These are phyloP conservation scores for Acarapis woodi DNA, from an alignment of 1,140 invertebrate species.

Conservation along the genomic window DNA sequence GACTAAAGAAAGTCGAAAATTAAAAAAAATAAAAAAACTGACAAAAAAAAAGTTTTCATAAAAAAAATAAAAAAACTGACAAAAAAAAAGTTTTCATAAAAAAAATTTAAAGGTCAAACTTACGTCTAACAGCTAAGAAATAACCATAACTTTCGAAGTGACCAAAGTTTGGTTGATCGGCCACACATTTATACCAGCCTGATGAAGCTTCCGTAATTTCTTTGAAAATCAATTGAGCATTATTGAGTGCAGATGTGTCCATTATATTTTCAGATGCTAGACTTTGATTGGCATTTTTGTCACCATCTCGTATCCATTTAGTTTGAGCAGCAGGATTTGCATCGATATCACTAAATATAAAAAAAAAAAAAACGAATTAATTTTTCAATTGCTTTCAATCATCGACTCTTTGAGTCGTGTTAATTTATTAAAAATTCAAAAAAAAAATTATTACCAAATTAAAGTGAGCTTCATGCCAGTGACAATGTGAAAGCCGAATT, in stretches of 20 bases:
- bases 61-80: too few species aligned
- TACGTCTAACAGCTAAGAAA: slow-evolving; percentile 53
- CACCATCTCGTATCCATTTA: slow-evolving; percentile 34
- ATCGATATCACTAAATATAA: slow-evolving; percentile 64
- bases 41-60: too few species aligned
- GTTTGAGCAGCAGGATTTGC: slow-evolving; percentile 60
- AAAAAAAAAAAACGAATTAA: too few species aligned
- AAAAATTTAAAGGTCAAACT: too few species aligned
- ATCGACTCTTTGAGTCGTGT: too few species aligned
- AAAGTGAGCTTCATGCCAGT: slow-evolving; percentile 55
- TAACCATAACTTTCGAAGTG: slow-evolving; percentile 62
- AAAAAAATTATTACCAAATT: too few species aligned
- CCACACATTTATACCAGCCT: slow-evolving; percentile 65
- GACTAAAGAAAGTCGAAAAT: too few species aligned
- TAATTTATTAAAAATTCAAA: too few species aligned
- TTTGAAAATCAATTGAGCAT: slow-evolving; percentile 50
- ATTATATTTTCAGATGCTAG: neutral
- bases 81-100: too few species aligned
- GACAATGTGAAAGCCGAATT: slow-evolving; percentile 50
- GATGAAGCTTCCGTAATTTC: slow-evolving; percentile 38
- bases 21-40: too few species aligned
- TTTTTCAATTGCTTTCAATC: too few species aligned
- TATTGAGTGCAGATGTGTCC: slow-evolving; percentile 29
- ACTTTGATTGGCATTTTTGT: slow-evolving; percentile 6
- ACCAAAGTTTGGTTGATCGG: slow-evolving; percentile 41